Conservation (phyloP, 2,797 vertebrate genomes). For the Rhinoraja longicauda region DNA sequence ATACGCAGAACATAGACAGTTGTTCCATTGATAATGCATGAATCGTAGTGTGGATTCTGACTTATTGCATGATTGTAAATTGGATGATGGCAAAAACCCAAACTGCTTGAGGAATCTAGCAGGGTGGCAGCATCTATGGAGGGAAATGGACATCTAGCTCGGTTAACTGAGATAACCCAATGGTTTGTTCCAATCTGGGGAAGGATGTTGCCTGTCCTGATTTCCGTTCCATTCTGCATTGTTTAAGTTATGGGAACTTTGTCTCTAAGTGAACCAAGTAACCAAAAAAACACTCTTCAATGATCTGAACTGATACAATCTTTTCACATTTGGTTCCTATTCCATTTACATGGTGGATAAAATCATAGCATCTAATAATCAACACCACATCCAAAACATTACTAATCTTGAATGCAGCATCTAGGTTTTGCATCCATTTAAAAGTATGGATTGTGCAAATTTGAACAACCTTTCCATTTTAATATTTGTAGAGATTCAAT, state of each 20-base stretch:
- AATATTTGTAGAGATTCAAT: neutral
- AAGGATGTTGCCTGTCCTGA: neutral
- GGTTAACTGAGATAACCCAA: neutral
- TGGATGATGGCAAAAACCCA: no score
- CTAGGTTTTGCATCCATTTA: neutral
- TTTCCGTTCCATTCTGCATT: neutral
- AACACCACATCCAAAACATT: neutral
- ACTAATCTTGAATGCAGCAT: neutral
- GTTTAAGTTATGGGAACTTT: neutral
- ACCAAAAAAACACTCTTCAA: no score
- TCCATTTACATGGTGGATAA: neutral
- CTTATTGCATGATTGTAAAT: neutral
- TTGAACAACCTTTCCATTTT: no score
- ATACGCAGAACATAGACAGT: neutral
- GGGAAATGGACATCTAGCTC: neutral
- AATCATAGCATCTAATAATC: neutral
- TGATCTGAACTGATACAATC: neutral
- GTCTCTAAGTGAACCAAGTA: neutral
- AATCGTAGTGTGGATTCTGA: neutral
- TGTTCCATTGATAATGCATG: neutral
- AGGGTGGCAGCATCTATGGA: no score
- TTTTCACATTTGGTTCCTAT: neutral
- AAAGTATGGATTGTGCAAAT: neutral
- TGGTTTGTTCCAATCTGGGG: neutral
- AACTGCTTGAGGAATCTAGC: no score